Conservation (phyloP, 2,888 invertebrate species). For the Cetonia aurata region DNA sequence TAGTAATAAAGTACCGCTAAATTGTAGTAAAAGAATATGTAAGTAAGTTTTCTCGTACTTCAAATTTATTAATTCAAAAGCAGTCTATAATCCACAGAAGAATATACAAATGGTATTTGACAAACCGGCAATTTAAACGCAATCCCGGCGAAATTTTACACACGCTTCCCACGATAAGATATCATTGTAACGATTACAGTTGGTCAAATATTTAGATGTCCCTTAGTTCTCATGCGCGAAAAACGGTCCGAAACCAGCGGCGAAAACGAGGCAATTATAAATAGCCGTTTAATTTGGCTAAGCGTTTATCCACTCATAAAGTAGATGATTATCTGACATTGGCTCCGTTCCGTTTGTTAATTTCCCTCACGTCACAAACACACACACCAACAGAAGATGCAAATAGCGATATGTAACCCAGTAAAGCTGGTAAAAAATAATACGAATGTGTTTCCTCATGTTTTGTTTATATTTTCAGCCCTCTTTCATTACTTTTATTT, state of each 20-base stretch:
- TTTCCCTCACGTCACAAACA: slow-evolving; percentile 58
- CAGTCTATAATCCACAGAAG: neutral
- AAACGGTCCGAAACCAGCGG: slow-evolving; percentile 46
- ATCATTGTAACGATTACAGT: slow-evolving; percentile 29
- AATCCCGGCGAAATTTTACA: slow-evolving; percentile 7
- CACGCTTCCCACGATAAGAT: slow-evolving; percentile 12
- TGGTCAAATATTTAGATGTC: slow-evolving; percentile 46
- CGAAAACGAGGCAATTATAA: slow-evolving; percentile 56
- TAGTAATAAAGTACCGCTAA: too few relatives aligned
- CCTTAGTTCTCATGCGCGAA: slow-evolving; percentile 45
- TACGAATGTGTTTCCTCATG: slow-evolving; percentile 10
- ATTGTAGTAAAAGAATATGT: too few relatives aligned
- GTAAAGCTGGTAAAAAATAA: too few relatives aligned
- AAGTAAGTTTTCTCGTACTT: too few relatives aligned
- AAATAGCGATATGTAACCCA: neutral
- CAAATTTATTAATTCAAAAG: too few relatives aligned
- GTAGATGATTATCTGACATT: slow-evolving; percentile 65
- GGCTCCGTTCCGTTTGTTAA: slow-evolving; percentile 59
- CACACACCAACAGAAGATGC: slow-evolving; percentile 51
- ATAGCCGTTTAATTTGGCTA: slow-evolving; percentile 64
- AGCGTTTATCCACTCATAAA: slow-evolving; percentile 66
- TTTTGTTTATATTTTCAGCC: slow-evolving; percentile 38
- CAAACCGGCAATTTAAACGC: slow-evolving; percentile 11
- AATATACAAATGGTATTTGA: neutral
- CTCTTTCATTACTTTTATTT: slow-evolving; percentile 20